These are phyloP conservation scores for Nanger granti DNA, from an alignment of 2,113 vertebrate species.

Conservation along the genomic window DNA sequence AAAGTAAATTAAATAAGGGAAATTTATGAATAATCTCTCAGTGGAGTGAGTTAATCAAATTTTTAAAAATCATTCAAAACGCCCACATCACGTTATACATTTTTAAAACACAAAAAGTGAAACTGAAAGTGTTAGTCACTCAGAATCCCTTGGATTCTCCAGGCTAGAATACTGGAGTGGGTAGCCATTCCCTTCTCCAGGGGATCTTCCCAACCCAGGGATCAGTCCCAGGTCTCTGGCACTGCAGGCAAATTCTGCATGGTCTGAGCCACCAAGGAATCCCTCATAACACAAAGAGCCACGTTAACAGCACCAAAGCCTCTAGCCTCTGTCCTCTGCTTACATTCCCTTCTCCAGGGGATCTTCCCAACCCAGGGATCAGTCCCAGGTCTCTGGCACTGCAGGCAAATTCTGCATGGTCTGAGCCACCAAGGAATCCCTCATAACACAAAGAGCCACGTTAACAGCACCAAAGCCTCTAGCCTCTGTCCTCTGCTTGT, in stretches of 20 bases:
- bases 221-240: not conserved
- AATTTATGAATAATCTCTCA: not conserved
- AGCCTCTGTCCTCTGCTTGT: not conserved
- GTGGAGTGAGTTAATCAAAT: not conserved
- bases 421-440: not conserved
- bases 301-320: fast-evolving
- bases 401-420: not conserved
- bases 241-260: not conserved
- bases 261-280: not conserved
- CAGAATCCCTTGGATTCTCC: not conserved
- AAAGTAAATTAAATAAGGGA: not conserved
- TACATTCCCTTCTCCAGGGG: not conserved
- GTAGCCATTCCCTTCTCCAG: not conserved
- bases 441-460: fast-evolving
- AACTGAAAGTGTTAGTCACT: not conserved
- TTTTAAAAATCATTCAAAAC: not conserved
- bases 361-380: not conserved
- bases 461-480: fast-evolving
- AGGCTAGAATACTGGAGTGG: not conserved
- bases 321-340: fast-evolving
- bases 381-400: not conserved
- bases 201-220: not conserved
- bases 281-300: fast-evolving
- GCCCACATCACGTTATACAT: fast-evolving
- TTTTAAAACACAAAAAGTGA: not conserved